Conservation (phyloP, 1,140 invertebrate genomes). For the Physella acuta region DNA sequence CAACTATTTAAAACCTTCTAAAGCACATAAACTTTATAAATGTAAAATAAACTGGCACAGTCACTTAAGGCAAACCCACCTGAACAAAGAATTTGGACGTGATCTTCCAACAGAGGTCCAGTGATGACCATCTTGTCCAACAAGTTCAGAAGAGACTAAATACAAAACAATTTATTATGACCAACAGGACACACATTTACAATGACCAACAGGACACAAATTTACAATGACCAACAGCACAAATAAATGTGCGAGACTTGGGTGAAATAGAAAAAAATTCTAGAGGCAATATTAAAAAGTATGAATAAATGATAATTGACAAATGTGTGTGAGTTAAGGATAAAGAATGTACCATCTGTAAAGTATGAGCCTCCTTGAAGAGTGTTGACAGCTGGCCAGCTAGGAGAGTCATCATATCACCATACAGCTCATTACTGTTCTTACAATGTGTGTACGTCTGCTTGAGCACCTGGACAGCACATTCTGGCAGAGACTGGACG, state of each 20-base stretch:
- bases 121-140: constrained; percentile 37
- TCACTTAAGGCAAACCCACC: constrained; percentile 25
- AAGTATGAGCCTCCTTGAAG: constrained; percentile 44
- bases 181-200: not conserved
- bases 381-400: constrained; percentile 38
- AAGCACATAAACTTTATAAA: no score
- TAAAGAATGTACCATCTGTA: constrained; percentile 40
- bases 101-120: constrained; percentile 27
- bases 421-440: constrained; percentile 35
- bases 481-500: constrained; percentile 32
- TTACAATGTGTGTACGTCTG: constrained; percentile 38
- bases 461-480: constrained; percentile 31
- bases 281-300: no score
- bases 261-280: no score
- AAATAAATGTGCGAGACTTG: no score
- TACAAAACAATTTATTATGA: not conserved
- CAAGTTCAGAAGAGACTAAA: constrained; percentile 38
- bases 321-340: no score
- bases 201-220: not conserved
- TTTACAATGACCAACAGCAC: not conserved
- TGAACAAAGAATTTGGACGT: constrained; percentile 33
- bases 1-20: no score
- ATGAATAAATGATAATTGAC: no score
- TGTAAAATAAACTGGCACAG: no score
- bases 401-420: constrained; percentile 34